A percentile compares a stretch with the other conserved stretches of the same genome.
Evolutionary conservation across 2,888 invertebrate species (phyloP).

Genomic region (Merodon equestris): DNA sequence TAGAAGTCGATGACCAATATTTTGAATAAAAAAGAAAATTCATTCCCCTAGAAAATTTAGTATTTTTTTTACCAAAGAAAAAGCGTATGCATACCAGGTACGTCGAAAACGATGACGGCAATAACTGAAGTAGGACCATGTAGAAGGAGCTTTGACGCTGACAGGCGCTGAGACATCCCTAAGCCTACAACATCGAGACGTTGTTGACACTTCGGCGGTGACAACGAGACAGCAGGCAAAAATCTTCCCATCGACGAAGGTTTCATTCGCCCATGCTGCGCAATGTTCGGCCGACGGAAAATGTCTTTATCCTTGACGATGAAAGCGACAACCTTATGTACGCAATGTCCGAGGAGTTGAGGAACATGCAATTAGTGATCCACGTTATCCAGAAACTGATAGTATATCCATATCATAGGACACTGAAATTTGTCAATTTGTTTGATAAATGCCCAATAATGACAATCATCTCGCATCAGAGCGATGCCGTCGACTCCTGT

Average conservation of each 20-base stretch:
- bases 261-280: slow-evolving; percentile 60
- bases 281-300: slow-evolving; percentile 62
- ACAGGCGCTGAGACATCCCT: slow-evolving; percentile 50
- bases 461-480: slow-evolving; percentile 96
- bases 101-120: too few relatives aligned
- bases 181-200: slow-evolving; percentile 35
- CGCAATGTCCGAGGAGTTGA: slow-evolving; percentile 86
- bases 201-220: slow-evolving; percentile 26
- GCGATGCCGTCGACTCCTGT: slow-evolving; percentile 94
- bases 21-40: too few relatives aligned
- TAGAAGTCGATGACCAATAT: too few relatives aligned
- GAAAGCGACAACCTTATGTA: slow-evolving; percentile 83
- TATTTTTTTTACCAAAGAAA: too few relatives aligned
- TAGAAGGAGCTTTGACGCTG: too few relatives aligned
- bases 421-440: slow-evolving; percentile 91
- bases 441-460: slow-evolving; percentile 92
- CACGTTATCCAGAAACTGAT: slow-evolving; percentile 82
- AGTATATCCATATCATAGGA: slow-evolving; percentile 93
- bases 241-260: slow-evolving; percentile 63
- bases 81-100: too few relatives aligned
- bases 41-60: too few relatives aligned
- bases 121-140: too few relatives aligned
- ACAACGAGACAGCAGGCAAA: slow-evolving; percentile 45
- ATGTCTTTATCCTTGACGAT: slow-evolving; percentile 82
- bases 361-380: slow-evolving; percentile 95